Evolutionary conservation across 2,888 invertebrate species (phyloP).

Genomic region (Noctua comes): DNA sequence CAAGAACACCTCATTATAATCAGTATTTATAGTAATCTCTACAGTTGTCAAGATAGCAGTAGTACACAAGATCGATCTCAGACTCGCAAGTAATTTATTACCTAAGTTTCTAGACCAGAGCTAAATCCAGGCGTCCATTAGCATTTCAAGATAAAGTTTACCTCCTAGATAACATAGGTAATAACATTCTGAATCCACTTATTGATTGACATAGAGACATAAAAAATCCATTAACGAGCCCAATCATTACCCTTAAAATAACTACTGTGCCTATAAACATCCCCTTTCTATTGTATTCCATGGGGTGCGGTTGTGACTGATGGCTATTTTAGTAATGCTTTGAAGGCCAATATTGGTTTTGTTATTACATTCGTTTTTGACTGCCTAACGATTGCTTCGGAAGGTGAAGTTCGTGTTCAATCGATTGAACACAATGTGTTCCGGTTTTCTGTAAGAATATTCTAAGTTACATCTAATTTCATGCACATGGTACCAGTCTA

Average conservation of each 20-base stretch:
- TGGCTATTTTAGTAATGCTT: constrained; percentile 75
- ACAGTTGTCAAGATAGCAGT: constrained; percentile 20
- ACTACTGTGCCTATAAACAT: constrained; percentile 74
- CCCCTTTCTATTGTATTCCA: constrained; percentile 72
- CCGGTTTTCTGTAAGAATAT: not conserved
- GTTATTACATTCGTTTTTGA: constrained; percentile 73
- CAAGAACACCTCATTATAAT: constrained; percentile 1
- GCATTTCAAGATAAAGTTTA: constrained; percentile 41
- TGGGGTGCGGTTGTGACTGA: constrained; percentile 76
- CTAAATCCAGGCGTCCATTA: constrained; percentile 29
- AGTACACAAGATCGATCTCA: not conserved
- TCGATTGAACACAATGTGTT: not conserved
- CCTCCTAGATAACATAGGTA: constrained; percentile 33
- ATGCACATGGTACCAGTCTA: not conserved
- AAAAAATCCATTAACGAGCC: constrained; percentile 76
- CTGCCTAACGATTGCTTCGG: not conserved
- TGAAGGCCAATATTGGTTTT: constrained; percentile 75
- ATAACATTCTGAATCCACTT: constrained; percentile 62
- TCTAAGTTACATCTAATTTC: not conserved
- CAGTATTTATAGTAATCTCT: constrained; percentile 5
- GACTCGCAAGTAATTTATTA: constrained; percentile 27
- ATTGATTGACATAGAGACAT: constrained; percentile 70
- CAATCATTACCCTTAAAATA: constrained; percentile 72
- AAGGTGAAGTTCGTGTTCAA: constrained; percentile 10
- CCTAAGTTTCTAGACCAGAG: constrained; percentile 15